These are phyloP conservation scores for Neria commutata DNA, from an alignment of 2,888 invertebrate species.

Conservation along the genomic window DNA sequence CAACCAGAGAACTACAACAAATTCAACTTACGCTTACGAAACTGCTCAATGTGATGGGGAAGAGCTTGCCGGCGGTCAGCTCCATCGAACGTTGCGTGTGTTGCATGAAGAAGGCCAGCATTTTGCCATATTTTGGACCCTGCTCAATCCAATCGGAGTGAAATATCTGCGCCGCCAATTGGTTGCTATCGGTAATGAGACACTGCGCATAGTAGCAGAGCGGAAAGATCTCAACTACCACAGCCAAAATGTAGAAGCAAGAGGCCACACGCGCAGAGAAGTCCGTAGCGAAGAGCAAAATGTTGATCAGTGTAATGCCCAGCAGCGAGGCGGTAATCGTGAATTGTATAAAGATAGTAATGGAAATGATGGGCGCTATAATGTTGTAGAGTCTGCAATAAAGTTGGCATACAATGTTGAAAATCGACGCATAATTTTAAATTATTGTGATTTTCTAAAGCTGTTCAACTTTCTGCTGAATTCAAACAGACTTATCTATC, in stretches of 20 bases:
- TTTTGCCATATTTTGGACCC: constrained; percentile 22
- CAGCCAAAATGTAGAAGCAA: constrained; percentile 27
- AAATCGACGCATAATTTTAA: too few relatives aligned
- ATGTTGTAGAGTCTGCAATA: constrained; percentile 31
- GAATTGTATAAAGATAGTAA: constrained; percentile 35
- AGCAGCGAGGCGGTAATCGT: constrained; percentile 30
- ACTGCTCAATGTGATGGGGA: constrained; percentile 13
- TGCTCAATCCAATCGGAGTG: constrained; percentile 33
- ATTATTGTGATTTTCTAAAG: too few relatives aligned
- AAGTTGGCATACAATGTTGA: too few relatives aligned
- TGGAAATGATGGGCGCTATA: constrained; percentile 33
- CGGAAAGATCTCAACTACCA: constrained; percentile 31
- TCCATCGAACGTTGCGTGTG: constrained; percentile 18
- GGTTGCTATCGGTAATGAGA: constrained; percentile 28
- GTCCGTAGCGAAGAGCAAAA: constrained; percentile 25
- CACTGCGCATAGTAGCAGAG: constrained; percentile 33
- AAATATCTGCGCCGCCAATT: constrained; percentile 29
- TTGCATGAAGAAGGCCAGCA: constrained; percentile 31
- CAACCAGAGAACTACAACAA: too few relatives aligned
- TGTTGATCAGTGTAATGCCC: constrained; percentile 31
- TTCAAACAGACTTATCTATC: too few relatives aligned
- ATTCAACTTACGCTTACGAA: constrained; percentile 17
- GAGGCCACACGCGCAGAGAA: constrained; percentile 28
- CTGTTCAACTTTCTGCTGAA: too few relatives aligned
- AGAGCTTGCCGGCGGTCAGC: constrained; percentile 32